Percentiles rank a stretch among this genome's conserved stretches.
Conservation (phyloP, 2,113 vertebrate genomes). For the Strix aluco region DNA sequence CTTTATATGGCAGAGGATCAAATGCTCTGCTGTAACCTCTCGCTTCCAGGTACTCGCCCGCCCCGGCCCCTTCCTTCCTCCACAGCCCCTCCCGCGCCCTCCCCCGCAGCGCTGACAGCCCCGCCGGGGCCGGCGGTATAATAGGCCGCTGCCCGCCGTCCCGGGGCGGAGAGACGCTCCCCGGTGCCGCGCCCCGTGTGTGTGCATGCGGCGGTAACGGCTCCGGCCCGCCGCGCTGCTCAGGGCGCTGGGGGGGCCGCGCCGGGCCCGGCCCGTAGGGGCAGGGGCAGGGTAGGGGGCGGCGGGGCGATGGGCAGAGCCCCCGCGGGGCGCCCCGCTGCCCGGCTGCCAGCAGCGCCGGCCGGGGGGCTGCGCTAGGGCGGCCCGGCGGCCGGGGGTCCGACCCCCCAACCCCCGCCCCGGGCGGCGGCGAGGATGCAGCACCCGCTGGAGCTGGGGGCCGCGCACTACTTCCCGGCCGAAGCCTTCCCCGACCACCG, state of each 20-base stretch:
- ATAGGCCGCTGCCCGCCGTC: constrained; percentile 21
- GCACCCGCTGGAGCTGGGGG: constrained; percentile 87
- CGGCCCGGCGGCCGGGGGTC: background rate
- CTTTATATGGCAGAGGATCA: constrained; percentile 23
- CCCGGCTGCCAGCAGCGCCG: background rate
- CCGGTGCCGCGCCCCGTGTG: constrained; percentile 17
- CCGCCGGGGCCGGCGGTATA: constrained; percentile 12
- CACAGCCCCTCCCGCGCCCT: background rate
- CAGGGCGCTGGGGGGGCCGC: background rate
- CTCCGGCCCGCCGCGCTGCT: background rate
- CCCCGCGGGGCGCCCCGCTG: background rate
- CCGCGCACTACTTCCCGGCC: constrained; percentile 83
- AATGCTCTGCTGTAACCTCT: background rate
- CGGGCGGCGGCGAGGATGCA: constrained; percentile 78
- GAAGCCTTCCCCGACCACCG: constrained; percentile 88
- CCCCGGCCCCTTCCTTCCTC: background rate
- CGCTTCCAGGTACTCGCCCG: constrained; percentile 3
- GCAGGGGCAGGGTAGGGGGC: background rate
- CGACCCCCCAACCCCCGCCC: background rate
- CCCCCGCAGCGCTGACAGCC: background rate
- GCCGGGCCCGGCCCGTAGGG: no score
- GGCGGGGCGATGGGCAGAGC: background rate
- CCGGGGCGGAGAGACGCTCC: constrained; percentile 46
- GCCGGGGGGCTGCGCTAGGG: background rate
- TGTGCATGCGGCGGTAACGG: background rate